Evolutionary conservation across 1,140 invertebrate species (phyloP), one percentile per base, ranked within the genome.

Genomic region (Conus ventricosus): DNA sequence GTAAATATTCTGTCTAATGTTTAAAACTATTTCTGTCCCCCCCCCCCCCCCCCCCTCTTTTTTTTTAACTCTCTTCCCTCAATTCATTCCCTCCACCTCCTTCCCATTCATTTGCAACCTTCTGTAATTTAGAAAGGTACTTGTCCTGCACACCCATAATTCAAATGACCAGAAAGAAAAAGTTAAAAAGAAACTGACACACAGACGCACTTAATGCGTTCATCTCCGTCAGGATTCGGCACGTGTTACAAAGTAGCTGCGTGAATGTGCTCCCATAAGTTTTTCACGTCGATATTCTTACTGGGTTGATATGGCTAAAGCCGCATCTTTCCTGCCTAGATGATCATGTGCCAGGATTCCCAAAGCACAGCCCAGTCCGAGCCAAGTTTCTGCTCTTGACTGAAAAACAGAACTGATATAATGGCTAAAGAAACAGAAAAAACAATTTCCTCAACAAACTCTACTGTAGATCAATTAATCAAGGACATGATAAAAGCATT

Each of bases 341-440:
- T 5, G 51, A 54, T 80, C 23, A 85, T 15, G 8, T n/a, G 67
- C 88, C 4, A 54, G 7, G 10, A 85, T 13, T 7, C 53, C 88
- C 60, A 85, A 67, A 60, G 55, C 20, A 25, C 85, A 53, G 7
- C 88, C 88, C 23, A 88, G 7, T 15, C 87, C 87, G 82, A 88
- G 17, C 87, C 87, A 13, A 88, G 63, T 27, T 88, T 88, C 67
- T 88, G 87, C 63, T 84, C 55, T 88, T 84, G 63, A 71, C 87
- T 88, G 87, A 84, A 88, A 84, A 6, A 60, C 57, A 15, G 15
- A 60, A 60, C 0, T 39, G 39, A 39, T 39, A 39, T 39, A 39
- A 39, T 39, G 3, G n/a, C n/a, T 3, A 39, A 39, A 39, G 39
- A 39, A 39, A 39, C 39, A 39, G 39, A n/a, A 39, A 39, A 88